phyloP scores from a whole-genome alignment of 2,888 invertebrate genomes.

The Labia minor region DNA sequence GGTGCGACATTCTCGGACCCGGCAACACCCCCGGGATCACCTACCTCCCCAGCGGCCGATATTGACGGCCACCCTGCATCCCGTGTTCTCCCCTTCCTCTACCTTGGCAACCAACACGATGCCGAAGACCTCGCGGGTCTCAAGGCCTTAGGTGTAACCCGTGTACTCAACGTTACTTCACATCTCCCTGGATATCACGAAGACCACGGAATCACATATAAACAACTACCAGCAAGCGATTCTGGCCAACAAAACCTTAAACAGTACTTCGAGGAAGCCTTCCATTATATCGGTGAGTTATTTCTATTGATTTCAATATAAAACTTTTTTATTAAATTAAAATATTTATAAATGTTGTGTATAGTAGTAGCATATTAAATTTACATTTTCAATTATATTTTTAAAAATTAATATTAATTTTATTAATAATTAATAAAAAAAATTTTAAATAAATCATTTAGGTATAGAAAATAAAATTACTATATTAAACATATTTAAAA shows the following conservation, averaged over 20 bases:
- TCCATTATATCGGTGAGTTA: constrained; percentile 72
- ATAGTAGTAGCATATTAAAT: neutral
- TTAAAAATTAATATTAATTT: too few species aligned
- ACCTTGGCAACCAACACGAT: constrained; percentile 72
- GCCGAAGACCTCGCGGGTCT: constrained; percentile 60
- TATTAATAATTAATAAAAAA: too few species aligned
- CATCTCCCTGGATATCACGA: constrained; percentile 62
- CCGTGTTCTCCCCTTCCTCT: constrained; percentile 66
- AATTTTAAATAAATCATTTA: too few species aligned
- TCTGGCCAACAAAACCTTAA: constrained; percentile 75
- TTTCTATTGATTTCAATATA: constrained; percentile 14
- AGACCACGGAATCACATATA: constrained; percentile 53
- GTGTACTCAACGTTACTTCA: constrained; percentile 71
- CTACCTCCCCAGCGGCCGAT: constrained; percentile 37
- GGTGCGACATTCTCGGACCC: constrained; percentile 29
- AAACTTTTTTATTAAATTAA: constrained; percentile 1
- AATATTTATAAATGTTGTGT: neutral
- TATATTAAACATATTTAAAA: too few species aligned
- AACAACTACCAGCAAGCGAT: constrained; percentile 72
- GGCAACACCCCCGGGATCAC: constrained; percentile 26
- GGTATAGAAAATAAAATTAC: too few species aligned
- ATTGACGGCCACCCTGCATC: constrained; percentile 68
- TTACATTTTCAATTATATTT: neutral
- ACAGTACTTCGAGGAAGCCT: constrained; percentile 80
- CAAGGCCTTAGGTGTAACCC: constrained; percentile 54